Evolutionary conservation across 1,140 invertebrate species (phyloP).

Genomic region (Popillia japonica): DNA sequence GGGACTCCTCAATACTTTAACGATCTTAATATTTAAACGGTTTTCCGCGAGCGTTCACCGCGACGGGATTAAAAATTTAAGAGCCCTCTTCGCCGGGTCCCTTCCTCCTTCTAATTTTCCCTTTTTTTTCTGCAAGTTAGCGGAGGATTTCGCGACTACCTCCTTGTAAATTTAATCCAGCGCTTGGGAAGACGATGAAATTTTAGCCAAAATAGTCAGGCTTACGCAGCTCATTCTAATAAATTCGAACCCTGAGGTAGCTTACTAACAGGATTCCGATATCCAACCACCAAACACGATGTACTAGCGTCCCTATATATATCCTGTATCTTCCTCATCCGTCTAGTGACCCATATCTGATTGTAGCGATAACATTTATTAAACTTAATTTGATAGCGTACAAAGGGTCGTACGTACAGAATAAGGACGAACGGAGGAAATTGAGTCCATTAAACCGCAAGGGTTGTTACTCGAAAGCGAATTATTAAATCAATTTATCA

Average conservation of each 20-base stretch:
- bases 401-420: not conserved
- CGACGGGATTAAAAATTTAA: slow-evolving; percentile 17
- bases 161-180: no score
- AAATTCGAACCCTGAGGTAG: no score
- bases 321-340: not conserved
- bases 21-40: slow-evolving; percentile 28
- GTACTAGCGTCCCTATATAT: no score
- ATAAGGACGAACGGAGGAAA: not conserved
- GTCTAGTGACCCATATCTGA: not conserved
- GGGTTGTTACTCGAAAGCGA: not conserved
- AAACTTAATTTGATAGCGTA: not conserved
- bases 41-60: not conserved
- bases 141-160: no score
- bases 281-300: no score
- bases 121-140: no score
- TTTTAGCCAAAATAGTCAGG: no score
- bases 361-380: not conserved
- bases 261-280: no score
- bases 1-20: slow-evolving; percentile 29
- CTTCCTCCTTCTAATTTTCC: not conserved
- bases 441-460: slow-evolving; percentile 13
- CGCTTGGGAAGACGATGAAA: no score
- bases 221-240: no score
- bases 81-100: not conserved
- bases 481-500: slow-evolving; percentile 20